Base-by-base conservation (phyloP, 2,113 vertebrate species). In the Austrofundulus limnaeus region DNA sequence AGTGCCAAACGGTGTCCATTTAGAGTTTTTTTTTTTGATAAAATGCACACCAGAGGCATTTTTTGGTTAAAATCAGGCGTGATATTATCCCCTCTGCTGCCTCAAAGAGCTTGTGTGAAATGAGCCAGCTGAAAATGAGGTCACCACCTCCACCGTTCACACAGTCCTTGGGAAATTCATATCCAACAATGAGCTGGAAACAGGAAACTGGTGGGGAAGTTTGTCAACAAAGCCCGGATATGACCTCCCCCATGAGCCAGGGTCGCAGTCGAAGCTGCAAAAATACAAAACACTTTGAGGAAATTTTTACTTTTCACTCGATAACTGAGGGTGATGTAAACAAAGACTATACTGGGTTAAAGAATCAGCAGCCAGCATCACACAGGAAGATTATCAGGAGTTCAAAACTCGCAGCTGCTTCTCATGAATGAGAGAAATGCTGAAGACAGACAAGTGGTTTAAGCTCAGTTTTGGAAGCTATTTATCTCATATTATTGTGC, bases 201-300 rank as follows among this genome's bases (percentile, higher is more conserved):
- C 81, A 84, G 85, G 88, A 89, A 78, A 56, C 42, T 1, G 16
- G 23, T 67, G 70, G 38, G 74, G 81, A 85, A 77, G 81, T 84
- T 87, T 88, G 79, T 88, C 78, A 81, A 87, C 84, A 89, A 89
- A 91, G 87, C 77, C 81, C 82, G 83, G 86, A 89, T 88, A 66
- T 74, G 55, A 77, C 73, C 82, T 71, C 55, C 56, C 53, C 55
- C 20, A 15, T 19, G 71, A 65, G 62, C 39, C 62, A 45, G 67
- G 70, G 68, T 80, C 68, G 11, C 54, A 15, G 65, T 52, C 60
- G 42, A 56, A 68, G 59, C 59, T 21, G 38, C 13, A 31, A 31
- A 63, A 77, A 69, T 60, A 57, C 13, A 61, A 42, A 46, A 20
- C 43, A 51, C 41, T 70, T 2, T 19, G 37, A 77, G 70, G 69